phyloP scores from a whole-genome alignment of 2,113 vertebrate genomes.

The Sardina pilchardus region DNA sequence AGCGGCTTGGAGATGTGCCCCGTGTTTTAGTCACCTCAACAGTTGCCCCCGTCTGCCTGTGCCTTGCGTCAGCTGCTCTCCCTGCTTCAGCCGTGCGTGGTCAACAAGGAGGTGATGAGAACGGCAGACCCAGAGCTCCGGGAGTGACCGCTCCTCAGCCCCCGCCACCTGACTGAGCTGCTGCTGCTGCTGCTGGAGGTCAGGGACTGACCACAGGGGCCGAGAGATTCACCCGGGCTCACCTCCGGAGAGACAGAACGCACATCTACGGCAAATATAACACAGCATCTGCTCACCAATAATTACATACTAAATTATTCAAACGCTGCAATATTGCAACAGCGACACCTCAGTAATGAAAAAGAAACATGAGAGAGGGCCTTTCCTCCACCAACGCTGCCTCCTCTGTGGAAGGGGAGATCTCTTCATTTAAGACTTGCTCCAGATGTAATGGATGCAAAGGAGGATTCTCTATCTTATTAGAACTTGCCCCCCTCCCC shows the following conservation, averaged over 20 bases:
- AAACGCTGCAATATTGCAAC: background rate
- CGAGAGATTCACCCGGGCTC: background rate
- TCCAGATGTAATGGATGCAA: constrained; percentile 61
- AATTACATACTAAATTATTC: constrained; percentile 16
- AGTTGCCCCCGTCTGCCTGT: background rate
- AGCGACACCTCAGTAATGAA: background rate
- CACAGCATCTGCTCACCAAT: constrained; percentile 3
- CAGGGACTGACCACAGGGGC: background rate
- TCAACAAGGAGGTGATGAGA: background rate
- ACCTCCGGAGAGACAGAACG: background rate
- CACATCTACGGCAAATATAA: background rate
- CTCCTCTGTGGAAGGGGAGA: background rate
- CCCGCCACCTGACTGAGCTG: background rate
- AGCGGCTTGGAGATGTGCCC: background rate
- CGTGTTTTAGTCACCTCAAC: background rate
- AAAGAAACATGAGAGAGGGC: background rate
- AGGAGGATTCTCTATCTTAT: constrained; percentile 60
- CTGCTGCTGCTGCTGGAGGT: background rate
- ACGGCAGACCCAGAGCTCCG: background rate
- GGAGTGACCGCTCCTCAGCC: background rate
- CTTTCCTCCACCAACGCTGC: background rate
- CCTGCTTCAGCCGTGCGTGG: background rate
- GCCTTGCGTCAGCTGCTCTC: background rate
- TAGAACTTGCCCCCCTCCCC: constrained; percentile 58
- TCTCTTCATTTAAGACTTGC: constrained; percentile 47